A percentile compares a stretch with the other conserved stretches of the same genome.
Evolutionary conservation across 64 coral and sea anemone genomes (phyloP).

Genomic region (Montipora cactus): DNA sequence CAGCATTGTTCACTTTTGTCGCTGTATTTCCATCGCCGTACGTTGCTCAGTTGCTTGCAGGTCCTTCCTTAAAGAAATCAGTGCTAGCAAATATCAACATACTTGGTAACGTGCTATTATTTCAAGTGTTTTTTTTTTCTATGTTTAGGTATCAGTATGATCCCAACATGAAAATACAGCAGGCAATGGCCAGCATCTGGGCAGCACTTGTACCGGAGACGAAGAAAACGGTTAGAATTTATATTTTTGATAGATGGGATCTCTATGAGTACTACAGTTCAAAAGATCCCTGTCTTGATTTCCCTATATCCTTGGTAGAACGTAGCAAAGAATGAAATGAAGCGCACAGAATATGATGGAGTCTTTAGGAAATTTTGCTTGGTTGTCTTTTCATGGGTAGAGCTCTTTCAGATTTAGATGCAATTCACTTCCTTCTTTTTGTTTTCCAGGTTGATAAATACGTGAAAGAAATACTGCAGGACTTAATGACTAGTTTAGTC

Average conservation of each 20-base stretch:
- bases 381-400: too few species aligned
- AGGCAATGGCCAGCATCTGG: slow-evolving; percentile 98
- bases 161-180: slow-evolving; percentile 88
- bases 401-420: not conserved
- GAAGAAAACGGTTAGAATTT: slow-evolving; percentile 77
- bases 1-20: not conserved
- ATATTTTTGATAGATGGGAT: too few species aligned
- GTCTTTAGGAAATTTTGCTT: not conserved
- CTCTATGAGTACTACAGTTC: too few species aligned
- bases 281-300: too few species aligned
- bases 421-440: not conserved
- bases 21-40: not conserved
- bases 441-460: slow-evolving; percentile 89
- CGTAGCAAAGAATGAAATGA: too few species aligned
- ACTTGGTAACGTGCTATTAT: not conserved
- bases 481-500: slow-evolving; percentile 85
- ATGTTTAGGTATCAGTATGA: slow-evolving; percentile 90
- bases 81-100: not conserved
- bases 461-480: slow-evolving; percentile 84
- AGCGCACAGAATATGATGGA: too few species aligned
- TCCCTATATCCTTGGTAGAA: too few species aligned
- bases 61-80: not conserved
- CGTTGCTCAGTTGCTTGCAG: not conserved
- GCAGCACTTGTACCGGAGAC: slow-evolving; percentile 89
- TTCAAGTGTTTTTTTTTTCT: not conserved